Percentiles rank a stretch among this genome's conserved stretches.
Evolutionary conservation across 2,888 invertebrate species (phyloP).

Genomic region (Deilephila elpenor): DNA sequence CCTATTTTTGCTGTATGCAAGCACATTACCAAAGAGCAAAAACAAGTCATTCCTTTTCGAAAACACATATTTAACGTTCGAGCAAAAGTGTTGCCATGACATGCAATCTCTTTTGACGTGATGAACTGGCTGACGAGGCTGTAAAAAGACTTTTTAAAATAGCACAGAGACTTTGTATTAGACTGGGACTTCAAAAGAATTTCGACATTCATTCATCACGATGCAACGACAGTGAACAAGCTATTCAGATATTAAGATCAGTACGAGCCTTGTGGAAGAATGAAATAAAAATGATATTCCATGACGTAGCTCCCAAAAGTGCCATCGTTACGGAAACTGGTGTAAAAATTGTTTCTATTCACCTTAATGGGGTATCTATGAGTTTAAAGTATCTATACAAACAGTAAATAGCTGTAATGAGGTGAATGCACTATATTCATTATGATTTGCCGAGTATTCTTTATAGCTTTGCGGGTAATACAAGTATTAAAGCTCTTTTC

Average conservation of each 20-base stretch:
- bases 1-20: neutral
- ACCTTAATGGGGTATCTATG: neutral
- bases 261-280: slow-evolving; percentile 10
- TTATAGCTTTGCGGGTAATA: too few relatives aligned
- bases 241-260: slow-evolving; percentile 25
- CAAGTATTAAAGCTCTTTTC: too few relatives aligned
- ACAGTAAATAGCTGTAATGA: too few relatives aligned
- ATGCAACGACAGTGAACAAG: slow-evolving; percentile 28
- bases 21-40: neutral
- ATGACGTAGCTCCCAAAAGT: neutral
- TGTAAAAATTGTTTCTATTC: neutral
- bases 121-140: slow-evolving; percentile 39
- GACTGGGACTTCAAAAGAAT: slow-evolving; percentile 20
- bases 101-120: slow-evolving; percentile 21
- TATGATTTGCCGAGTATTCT: too few relatives aligned
- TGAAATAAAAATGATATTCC: neutral
- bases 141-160: slow-evolving; percentile 37
- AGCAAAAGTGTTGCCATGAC: slow-evolving; percentile 16
- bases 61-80: slow-evolving; percentile 1
- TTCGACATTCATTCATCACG: slow-evolving; percentile 30
- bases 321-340: neutral
- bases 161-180: slow-evolving; percentile 20
- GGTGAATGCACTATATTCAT: too few relatives aligned
- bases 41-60: neutral
- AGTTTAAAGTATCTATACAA: too few relatives aligned